phyloP scores from a whole-genome alignment of 1,140 invertebrate species.

The Drosophila bocki region DNA sequence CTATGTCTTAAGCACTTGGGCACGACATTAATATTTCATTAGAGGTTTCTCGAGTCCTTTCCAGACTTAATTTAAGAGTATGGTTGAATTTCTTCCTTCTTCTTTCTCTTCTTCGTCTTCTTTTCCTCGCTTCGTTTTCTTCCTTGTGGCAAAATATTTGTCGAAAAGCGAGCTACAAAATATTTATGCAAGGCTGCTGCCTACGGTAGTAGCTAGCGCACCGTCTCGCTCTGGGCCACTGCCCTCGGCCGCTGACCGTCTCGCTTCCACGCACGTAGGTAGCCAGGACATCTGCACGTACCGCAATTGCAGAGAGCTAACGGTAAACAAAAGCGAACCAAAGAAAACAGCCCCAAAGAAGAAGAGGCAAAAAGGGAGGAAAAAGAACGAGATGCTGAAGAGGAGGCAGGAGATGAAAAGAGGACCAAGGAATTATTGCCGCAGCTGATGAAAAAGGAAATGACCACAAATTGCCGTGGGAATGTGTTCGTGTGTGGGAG shows the following conservation, averaged over 20 bases:
- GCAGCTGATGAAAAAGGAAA: slow-evolving; percentile 80
- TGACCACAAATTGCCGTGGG: slow-evolving; percentile 77
- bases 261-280: slow-evolving; percentile 14
- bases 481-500: slow-evolving; percentile 30
- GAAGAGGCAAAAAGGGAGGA: background rate
- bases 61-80: slow-evolving; percentile 41
- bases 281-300: slow-evolving; percentile 42
- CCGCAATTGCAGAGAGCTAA: slow-evolving; percentile 45
- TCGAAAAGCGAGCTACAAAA: slow-evolving; percentile 48
- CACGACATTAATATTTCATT: slow-evolving; percentile 36
- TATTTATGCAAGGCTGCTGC: slow-evolving; percentile 48
- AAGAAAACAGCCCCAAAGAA: slow-evolving; percentile 34
- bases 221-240: slow-evolving; percentile 5
- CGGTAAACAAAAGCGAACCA: slow-evolving; percentile 45
- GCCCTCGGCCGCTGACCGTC: slow-evolving; percentile 3
- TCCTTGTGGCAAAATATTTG: slow-evolving; percentile 46
- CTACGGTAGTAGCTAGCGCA: background rate
- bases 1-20: slow-evolving; percentile 24
- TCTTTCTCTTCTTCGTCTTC: background rate
- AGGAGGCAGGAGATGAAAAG: background rate
- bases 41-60: slow-evolving; percentile 19
- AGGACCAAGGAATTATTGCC: slow-evolving; percentile 65
- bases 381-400: background rate
- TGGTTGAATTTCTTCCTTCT: slow-evolving; percentile 4
- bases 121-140: slow-evolving; percentile 1